phyloP scores from a whole-genome alignment of 2,797 vertebrate genomes.

The Anniella stebbinsi region DNA sequence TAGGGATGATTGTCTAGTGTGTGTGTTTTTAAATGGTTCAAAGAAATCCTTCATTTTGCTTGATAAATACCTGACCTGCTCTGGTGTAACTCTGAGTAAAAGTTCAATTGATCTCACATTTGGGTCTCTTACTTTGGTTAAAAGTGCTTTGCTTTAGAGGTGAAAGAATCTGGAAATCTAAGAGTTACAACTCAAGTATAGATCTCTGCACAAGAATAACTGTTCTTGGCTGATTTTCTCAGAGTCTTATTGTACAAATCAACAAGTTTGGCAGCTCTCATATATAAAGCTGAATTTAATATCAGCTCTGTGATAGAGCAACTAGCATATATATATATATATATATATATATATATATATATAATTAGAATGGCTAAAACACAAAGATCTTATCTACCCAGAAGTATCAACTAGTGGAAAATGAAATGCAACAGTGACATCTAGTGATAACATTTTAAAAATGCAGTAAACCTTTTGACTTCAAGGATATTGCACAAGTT shows the following conservation, averaged over 20 bases:
- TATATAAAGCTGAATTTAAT: too few relatives aligned
- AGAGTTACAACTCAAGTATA: background rate
- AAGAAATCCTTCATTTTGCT: too few relatives aligned
- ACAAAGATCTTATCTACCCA: background rate
- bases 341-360: background rate
- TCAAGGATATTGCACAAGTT: background rate
- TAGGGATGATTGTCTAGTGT: too few relatives aligned
- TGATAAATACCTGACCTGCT: too few relatives aligned
- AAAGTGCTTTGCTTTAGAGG: too few relatives aligned
- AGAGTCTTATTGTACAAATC: background rate
- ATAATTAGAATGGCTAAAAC: too few relatives aligned
- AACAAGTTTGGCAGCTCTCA: too few relatives aligned
- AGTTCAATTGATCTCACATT: too few relatives aligned
- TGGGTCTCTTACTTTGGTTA: too few relatives aligned
- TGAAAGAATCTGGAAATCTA: background rate
- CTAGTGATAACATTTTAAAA: constrained; percentile 12
- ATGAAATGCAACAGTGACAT: constrained; percentile 51
- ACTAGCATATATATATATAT: background rate
- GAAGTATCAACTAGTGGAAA: background rate
- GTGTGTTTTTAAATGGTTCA: too few relatives aligned
- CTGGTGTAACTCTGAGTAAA: too few relatives aligned
- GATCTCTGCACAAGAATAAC: background rate
- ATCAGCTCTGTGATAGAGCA: background rate
- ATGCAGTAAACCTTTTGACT: background rate
- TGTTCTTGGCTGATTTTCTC: background rate